Percentiles rank a stretch among this genome's conserved stretches.
These are phyloP conservation scores for Natator depressus DNA, from an alignment of 2,113 vertebrate species.

Conservation along the genomic window DNA sequence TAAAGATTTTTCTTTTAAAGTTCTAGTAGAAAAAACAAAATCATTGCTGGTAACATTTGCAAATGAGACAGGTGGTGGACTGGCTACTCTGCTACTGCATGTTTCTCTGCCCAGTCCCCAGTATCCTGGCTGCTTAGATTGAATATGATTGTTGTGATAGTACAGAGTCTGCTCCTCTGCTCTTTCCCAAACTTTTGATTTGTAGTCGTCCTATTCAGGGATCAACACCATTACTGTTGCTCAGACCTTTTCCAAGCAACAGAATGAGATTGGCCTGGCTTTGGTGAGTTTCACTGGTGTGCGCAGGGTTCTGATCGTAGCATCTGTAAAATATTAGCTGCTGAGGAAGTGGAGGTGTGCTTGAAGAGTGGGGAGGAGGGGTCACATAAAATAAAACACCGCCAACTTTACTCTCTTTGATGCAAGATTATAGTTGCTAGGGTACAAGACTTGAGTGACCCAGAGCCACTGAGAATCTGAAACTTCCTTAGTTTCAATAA, in stretches of 20 bases:
- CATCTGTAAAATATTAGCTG: neutral
- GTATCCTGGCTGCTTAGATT: neutral
- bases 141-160: neutral
- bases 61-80: neutral
- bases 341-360: neutral
- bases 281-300: neutral
- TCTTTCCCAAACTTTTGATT: neutral
- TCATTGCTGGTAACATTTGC: neutral
- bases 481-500: no score
- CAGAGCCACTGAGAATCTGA: no score
- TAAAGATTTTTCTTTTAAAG: neutral
- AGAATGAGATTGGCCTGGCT: neutral
- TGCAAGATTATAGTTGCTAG: no score
- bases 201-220: neutral
- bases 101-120: neutral
- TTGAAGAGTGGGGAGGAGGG: neutral
- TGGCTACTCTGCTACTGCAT: neutral
- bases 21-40: neutral
- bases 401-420: rapidly evolving
- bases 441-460: no score
- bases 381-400: neutral
- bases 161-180: neutral
- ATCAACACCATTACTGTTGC: neutral
- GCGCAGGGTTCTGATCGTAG: neutral
- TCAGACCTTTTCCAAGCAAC: neutral